Base-by-base conservation (phyloP, 2,797 vertebrate species). In the Gambusia yucatana region DNA sequence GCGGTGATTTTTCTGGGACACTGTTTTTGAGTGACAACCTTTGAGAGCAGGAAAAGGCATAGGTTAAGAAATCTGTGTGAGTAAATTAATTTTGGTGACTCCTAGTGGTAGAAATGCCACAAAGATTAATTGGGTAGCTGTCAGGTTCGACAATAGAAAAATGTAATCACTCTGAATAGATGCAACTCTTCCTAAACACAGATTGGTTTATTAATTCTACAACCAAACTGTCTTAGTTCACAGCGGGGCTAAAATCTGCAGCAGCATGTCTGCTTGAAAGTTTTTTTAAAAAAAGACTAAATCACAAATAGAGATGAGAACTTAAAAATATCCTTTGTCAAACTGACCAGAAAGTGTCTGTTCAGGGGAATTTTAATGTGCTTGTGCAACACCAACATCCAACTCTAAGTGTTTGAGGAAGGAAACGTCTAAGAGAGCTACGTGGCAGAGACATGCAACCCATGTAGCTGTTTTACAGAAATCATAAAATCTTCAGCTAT, bases 401-500 rank as follows among this genome's bases (percentile, higher is more conserved):
- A 11, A 14, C 43, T 79, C 65, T 71, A 28, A 52, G 22, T 28
- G 44, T 82, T 82, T 81, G 87, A 91, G 91, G 90, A 90, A 91
- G 93, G 88, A 90, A 92, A 77, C 36, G 3, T 11, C 69, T 6
- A 30, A 55, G 81, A 89, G 81, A 89, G 83, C 84, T 80, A 8
- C 22, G 33, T 73, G 13, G 30, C n/a, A 63, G 75, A 83, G 82
- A 52, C 84, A 43, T 30, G 10, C 33, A 57, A 50, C 43, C 22
- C 6, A 13, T 52, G 28, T 28, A 4, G 0, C 30, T 33, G 33
- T 65, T 83, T 71, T 22, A 59, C 28, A 76, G 43, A 76, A 74
- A 74, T 22, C 61, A 11, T 22, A 3, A 52, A 25, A 52, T 52
- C 48, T 25, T 52, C 48, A 52, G 20, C 48, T 52, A 8, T 50